A percentile compares a stretch with the other conserved stretches of the same genome.
Conservation (phyloP, 2,113 vertebrate genomes). For the Struthidea cinerea region DNA sequence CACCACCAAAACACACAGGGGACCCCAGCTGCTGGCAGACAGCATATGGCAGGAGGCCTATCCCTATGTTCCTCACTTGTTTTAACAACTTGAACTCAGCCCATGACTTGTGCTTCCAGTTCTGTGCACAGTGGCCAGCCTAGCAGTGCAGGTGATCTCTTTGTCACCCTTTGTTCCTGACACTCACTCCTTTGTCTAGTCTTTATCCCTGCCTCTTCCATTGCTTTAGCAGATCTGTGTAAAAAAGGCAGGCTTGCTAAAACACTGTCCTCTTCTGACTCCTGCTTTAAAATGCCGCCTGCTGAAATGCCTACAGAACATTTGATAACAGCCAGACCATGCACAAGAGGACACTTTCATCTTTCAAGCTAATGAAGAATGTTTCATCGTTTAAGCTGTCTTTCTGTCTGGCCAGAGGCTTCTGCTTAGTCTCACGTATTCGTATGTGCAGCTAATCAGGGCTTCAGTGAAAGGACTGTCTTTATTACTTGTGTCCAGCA, state of each 20-base stretch:
- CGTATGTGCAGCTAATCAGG: neutral
- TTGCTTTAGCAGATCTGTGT: neutral
- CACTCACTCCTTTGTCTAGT: neutral
- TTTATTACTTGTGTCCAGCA: constrained; percentile 8
- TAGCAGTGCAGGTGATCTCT: neutral
- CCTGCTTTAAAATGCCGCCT: neutral
- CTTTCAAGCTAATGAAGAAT: constrained; percentile 17
- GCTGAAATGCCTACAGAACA: neutral
- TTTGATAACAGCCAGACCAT: neutral
- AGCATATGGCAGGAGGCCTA: neutral
- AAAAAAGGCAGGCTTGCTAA: neutral
- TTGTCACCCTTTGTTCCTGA: neutral
- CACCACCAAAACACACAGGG: neutral
- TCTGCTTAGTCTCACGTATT: constrained; percentile 13
- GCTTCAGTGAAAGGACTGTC: neutral
- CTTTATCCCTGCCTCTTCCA: neutral
- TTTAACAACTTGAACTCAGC: neutral
- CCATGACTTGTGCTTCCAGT: neutral
- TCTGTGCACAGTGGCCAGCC: neutral
- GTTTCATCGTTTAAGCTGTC: constrained; percentile 14
- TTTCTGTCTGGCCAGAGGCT: constrained; percentile 9
- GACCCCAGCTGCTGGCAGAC: neutral
- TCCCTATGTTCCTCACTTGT: neutral
- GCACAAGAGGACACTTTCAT: neutral
- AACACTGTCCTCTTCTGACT: constrained; percentile 1